A percentile compares a stretch with the other conserved stretches of the same genome.
Evolutionary conservation across 2,113 vertebrate genomes (phyloP).

Genomic region (Verasper variegatus): DNA sequence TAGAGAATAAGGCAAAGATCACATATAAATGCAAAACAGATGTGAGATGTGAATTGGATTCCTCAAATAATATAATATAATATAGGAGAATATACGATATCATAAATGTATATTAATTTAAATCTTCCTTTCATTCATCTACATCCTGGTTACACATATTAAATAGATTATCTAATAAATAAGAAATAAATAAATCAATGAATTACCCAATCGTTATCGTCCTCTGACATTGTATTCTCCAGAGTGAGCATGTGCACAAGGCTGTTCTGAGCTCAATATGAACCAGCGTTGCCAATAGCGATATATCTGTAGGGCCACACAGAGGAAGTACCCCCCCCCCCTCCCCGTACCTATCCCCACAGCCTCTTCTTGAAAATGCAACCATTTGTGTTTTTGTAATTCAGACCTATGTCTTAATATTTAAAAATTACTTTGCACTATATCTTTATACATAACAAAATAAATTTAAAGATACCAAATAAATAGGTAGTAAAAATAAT

Average conservation of each 20-base stretch:
- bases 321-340: neutral
- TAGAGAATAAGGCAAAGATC: too few species aligned
- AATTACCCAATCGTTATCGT: slow-evolving; percentile 28
- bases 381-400: too few species aligned
- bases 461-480: too few species aligned
- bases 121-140: neutral
- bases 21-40: too few species aligned
- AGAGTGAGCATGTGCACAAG: neutral
- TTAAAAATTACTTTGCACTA: too few species aligned
- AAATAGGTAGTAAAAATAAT: too few species aligned
- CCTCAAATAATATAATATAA: neutral
- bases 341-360: too few species aligned
- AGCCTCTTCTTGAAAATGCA: too few species aligned
- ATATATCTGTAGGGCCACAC: neutral
- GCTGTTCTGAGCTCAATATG: neutral
- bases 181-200: neutral
- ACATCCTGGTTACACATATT: neutral
- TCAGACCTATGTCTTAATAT: too few species aligned
- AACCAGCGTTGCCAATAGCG: neutral
- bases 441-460: too few species aligned
- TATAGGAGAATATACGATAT: too few species aligned
- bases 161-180: neutral
- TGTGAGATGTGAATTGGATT: neutral
- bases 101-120: too few species aligned
- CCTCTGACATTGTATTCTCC: neutral